These are phyloP conservation scores for Podarcis muralis DNA, from an alignment of 2,113 vertebrate genomes.

Conservation along the genomic window DNA sequence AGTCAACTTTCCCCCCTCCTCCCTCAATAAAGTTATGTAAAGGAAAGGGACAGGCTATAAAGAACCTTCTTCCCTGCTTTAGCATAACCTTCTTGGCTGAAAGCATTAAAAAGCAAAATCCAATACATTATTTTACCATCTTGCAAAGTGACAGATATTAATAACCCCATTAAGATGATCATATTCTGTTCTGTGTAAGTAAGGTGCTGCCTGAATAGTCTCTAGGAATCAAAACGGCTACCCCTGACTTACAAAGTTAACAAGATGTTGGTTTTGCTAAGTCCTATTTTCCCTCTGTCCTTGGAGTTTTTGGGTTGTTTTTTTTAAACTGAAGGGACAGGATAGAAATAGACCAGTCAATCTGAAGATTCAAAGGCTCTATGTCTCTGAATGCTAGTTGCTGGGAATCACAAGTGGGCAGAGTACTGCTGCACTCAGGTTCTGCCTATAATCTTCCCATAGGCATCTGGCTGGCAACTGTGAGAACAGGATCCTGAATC, in stretches of 20 bases:
- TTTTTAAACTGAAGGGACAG: constrained; percentile 13
- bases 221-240: constrained; percentile 27
- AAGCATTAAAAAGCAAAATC: constrained; percentile 50
- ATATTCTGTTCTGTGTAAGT: constrained; percentile 48
- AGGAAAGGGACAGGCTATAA: neutral
- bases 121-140: constrained; percentile 62
- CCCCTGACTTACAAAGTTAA: constrained; percentile 53
- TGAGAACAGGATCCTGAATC: neutral
- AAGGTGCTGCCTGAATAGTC: constrained; percentile 26
- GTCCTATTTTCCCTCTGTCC: constrained; percentile 46
- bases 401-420: neutral
- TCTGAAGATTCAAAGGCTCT: neutral
- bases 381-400: neutral
- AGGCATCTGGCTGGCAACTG: neutral
- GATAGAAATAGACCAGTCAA: neutral
- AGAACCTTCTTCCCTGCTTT: constrained; percentile 53
- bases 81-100: constrained; percentile 52
- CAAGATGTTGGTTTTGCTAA: constrained; percentile 56
- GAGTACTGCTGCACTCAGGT: neutral
- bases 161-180: constrained; percentile 73
- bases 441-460: neutral
- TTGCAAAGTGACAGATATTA: constrained; percentile 73
- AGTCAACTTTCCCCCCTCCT: neutral
- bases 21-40: constrained; percentile 16
- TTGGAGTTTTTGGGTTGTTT: neutral